Base-by-base conservation (phyloP, 37 sponge, comb jelly and placozoan genomes). In the Hexactinellida sp. region DNA sequence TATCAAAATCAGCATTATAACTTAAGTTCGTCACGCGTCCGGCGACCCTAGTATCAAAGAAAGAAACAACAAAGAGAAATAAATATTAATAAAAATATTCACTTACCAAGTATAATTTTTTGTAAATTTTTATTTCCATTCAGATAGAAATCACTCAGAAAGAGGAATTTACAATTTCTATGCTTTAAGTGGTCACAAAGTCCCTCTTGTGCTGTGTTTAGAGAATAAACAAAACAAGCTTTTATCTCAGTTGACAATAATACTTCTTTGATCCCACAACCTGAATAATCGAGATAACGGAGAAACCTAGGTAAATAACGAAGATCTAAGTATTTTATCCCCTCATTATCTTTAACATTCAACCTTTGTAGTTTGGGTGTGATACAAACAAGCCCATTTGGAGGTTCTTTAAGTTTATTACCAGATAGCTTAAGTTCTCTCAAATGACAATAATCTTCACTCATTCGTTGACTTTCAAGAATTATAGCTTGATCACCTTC, bases 71-170 rank as follows among this genome's bases (percentile, higher is more conserved):
- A 47, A 47, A 47, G 52, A 19, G 52, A 47, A 47, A 19, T 19
- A 47, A 47, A 47, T 9, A 47, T 32, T 63, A 32, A 63, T 63
- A 63, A 63, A 7, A 25, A 63, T n/a, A 7, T 63, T 7, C 30
- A 63, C 76, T 63, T 63, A 63, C 76, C 76, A 63, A 63, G 76
- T 25, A 63, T 63, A 21, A 63, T 63, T 5, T 63, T 63, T n/a
- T 63, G 1, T n/a, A 63, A 25, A 25, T 63, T n/a, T n/a, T 25
- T 63, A 63, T 63, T 63, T n/a, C 76, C 76, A 63, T 63, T 63
- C 34, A 63, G 13, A 63, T 63, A 63, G 13, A 63, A 63, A 63
- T 63, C 76, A 28, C 28, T 63, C 3, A 63, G 76, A 63, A 63
- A 63, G 30, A 63, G 21, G 30, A 63, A 63, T 63, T 63, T 10